Conservation (phyloP, 1,140 invertebrate species). For the Eurytemora carolleeae region DNA sequence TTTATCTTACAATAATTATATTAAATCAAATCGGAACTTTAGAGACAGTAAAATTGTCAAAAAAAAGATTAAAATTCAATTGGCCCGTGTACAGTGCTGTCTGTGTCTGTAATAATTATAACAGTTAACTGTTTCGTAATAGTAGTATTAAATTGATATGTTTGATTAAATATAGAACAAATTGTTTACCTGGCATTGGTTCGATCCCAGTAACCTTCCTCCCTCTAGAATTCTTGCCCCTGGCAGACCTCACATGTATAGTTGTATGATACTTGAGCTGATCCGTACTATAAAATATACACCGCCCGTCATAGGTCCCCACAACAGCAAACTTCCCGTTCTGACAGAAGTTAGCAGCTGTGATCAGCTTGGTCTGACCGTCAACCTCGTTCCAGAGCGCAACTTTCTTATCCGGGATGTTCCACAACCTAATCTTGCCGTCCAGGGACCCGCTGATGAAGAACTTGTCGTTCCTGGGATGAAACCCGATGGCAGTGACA, state of each 20-base stretch:
- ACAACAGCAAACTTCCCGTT: conserved; percentile 96
- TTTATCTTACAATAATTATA: too few relatives aligned
- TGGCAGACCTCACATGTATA: conserved; percentile 59
- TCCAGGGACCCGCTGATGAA: conserved; percentile 87
- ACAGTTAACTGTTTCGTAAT: too few relatives aligned
- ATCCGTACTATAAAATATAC: conserved; percentile 95
- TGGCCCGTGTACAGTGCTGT: too few relatives aligned
- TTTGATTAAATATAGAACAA: conserved; percentile 31
- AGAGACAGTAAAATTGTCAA: too few relatives aligned
- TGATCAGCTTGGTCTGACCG: conserved; percentile 80
- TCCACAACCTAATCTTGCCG: conserved; percentile 87
- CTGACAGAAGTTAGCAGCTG: conserved; percentile 71
- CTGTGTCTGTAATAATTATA: too few relatives aligned
- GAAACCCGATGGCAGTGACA: conserved; percentile 94
- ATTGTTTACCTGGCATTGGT: conserved; percentile 81
- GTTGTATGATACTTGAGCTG: conserved; percentile 95
- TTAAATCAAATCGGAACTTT: too few relatives aligned
- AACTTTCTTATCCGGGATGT: conserved; percentile 95
- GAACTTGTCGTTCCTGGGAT: conserved; percentile 85
- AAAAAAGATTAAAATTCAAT: too few relatives aligned
- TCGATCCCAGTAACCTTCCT: conserved; percentile 93
- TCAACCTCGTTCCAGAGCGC: conserved; percentile 94
- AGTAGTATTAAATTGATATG: background rate
- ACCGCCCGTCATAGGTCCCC: conserved; percentile 91
- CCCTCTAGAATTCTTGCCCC: conserved; percentile 81